Percentiles rank a stretch among this genome's conserved stretches.
phyloP scores from a whole-genome alignment of 2,797 vertebrate species.

The Corythornis leucogaster region DNA sequence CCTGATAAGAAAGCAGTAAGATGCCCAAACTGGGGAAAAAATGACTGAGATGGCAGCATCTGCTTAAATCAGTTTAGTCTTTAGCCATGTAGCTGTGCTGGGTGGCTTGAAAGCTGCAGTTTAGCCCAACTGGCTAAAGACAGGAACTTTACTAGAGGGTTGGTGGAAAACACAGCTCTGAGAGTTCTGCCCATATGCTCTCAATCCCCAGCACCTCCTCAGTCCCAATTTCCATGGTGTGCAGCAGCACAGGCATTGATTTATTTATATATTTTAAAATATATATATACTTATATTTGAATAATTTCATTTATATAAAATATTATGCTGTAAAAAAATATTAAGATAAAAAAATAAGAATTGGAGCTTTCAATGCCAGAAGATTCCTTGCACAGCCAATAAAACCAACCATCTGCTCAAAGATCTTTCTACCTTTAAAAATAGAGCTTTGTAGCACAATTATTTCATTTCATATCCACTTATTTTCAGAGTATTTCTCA shows the following conservation, averaged over 20 bases:
- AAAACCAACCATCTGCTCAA: neutral
- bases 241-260: neutral
- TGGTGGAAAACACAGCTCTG: neutral
- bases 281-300: no score
- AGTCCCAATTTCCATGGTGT: rapidly evolving
- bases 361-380: neutral
- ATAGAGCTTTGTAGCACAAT: neutral
- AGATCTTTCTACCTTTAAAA: neutral
- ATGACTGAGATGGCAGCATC: neutral
- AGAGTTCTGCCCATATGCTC: neutral
- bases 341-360: neutral
- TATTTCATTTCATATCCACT: neutral
- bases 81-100: neutral
- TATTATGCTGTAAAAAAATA: neutral
- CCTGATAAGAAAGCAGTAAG: neutral
- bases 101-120: neutral
- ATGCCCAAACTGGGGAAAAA: neutral
- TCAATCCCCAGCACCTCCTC: neutral
- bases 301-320: no score
- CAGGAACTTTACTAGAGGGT: neutral
- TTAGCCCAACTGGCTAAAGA: neutral
- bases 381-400: neutral
- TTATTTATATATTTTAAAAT: neutral
- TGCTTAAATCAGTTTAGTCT: neutral
- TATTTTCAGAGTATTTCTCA: neutral